A percentile compares a stretch with the other conserved stretches of the same genome.
phyloP scores from a whole-genome alignment of 2,113 vertebrate genomes.

The Otocyon megalotis region DNA sequence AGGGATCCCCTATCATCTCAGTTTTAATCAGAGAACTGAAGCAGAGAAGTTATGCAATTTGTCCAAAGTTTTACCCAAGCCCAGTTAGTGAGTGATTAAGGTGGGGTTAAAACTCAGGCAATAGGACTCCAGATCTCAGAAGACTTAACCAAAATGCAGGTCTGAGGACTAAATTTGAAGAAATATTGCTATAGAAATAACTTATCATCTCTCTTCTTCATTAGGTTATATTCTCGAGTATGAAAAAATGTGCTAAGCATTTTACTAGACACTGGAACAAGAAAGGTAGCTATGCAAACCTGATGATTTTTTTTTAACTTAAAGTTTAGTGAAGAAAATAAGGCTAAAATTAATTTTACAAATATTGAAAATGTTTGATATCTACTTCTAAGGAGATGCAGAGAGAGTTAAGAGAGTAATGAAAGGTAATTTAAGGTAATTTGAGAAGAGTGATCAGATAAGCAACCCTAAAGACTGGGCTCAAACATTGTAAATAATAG shows the following conservation, averaged over 20 bases:
- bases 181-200: background rate
- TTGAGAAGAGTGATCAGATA: background rate
- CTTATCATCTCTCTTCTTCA: background rate
- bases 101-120: background rate
- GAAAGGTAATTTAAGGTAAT: background rate
- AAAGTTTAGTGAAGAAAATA: background rate
- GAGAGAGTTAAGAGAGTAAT: background rate
- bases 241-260: background rate
- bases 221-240: background rate
- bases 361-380: background rate
- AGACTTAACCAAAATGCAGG: background rate
- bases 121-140: background rate
- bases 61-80: background rate
- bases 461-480: background rate
- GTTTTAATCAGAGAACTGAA: conserved; percentile 3
- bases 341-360: background rate
- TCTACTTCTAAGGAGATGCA: background rate
- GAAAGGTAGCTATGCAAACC: background rate
- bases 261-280: background rate
- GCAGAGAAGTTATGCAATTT: background rate
- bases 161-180: background rate
- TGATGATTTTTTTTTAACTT: background rate
- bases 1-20: background rate
- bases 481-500: background rate
- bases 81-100: background rate